Percentiles rank a stretch among this genome's conserved stretches.
Evolutionary conservation across 2,113 vertebrate genomes (phyloP).

Genomic region (Vimba vimba): DNA sequence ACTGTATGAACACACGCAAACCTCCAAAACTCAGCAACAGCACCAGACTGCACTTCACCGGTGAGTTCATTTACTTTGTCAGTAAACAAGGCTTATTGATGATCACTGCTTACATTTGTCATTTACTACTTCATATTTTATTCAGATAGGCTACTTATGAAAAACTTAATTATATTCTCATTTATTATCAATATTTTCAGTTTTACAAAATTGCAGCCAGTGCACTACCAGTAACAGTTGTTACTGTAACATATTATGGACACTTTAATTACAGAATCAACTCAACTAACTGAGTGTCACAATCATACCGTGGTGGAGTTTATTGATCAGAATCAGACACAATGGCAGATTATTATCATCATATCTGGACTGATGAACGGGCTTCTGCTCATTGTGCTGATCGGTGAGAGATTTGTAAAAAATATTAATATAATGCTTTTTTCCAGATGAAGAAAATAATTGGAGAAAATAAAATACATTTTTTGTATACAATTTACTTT

Average conservation of each 20-base stretch:
- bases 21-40: conserved; percentile 1
- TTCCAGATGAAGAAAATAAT: background rate
- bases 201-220: background rate
- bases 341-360: background rate
- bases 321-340: background rate
- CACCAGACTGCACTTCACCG: background rate
- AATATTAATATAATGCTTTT: background rate
- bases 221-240: background rate
- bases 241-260: background rate
- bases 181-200: background rate
- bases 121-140: too few relatives aligned
- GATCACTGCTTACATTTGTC: too few relatives aligned
- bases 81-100: too few relatives aligned
- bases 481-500: background rate
- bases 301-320: background rate
- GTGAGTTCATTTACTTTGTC: background rate
- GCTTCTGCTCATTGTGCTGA: background rate
- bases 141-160: too few relatives aligned
- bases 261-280: background rate
- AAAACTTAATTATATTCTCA: background rate
- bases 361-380: background rate
- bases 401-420: background rate
- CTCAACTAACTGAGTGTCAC: background rate
- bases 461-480: background rate
- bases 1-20: background rate